phyloP scores from a whole-genome alignment of 2,113 vertebrate genomes.

The Syrmaticus mikado region DNA sequence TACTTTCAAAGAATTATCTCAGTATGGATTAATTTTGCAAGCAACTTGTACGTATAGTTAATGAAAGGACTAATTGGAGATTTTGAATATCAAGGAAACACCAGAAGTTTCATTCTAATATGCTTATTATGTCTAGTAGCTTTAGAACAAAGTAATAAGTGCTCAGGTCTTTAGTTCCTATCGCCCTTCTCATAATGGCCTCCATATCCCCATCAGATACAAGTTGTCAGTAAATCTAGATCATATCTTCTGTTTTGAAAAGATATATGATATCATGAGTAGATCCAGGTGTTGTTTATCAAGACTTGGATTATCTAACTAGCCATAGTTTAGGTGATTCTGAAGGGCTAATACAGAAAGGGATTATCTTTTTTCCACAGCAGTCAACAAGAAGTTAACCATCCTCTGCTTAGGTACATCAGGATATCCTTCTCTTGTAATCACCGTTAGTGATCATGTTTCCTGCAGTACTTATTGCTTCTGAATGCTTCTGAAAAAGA shows the following conservation, averaged over 20 bases:
- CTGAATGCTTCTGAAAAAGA: background rate
- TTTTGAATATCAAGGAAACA: background rate
- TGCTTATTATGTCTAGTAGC: background rate
- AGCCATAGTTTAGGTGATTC: background rate
- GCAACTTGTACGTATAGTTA: background rate
- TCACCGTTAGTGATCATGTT: background rate
- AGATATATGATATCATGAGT: background rate
- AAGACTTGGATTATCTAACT: background rate
- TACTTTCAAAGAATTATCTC: background rate
- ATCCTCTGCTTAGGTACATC: background rate
- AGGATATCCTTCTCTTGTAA: background rate
- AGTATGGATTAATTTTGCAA: background rate
- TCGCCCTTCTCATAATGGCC: background rate
- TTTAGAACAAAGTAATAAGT: background rate
- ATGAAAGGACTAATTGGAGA: background rate
- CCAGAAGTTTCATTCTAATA: background rate
- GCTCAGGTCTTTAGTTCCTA: background rate
- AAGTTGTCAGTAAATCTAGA: background rate
- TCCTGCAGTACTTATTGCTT: background rate
- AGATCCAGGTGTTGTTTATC: background rate
- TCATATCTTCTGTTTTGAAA: background rate
- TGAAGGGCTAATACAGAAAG: background rate
- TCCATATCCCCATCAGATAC: background rate
- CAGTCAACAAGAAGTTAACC: accelerated
- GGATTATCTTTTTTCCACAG: background rate